These are phyloP conservation scores for Chelmon rostratus DNA, from an alignment of 2,797 vertebrate genomes.

Conservation along the genomic window DNA sequence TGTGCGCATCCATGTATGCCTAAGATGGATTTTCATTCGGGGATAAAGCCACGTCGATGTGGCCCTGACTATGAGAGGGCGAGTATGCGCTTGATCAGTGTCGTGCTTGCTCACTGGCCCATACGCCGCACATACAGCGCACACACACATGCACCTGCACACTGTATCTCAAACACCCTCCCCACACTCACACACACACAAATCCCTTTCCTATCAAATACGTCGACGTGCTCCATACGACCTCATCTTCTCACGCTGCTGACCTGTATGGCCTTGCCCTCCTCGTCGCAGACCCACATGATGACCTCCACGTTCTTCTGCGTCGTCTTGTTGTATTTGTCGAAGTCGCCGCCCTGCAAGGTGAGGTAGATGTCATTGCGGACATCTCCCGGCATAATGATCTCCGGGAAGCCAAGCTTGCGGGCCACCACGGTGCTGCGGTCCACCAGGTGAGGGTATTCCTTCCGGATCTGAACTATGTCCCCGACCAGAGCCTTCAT, in stretches of 20 bases:
- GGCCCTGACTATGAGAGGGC: conserved; percentile 34
- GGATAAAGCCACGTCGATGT: conserved; percentile 39
- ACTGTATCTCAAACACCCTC: conserved; percentile 1
- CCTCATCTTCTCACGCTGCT: conserved; percentile 49
- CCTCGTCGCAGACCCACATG: conserved; percentile 96
- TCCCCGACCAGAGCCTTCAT: conserved; percentile 97
- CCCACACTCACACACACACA: conserved; percentile 17
- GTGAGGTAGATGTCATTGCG: conserved; percentile 99
- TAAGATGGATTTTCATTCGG: conserved; percentile 42
- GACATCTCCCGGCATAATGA: conserved; percentile 98
- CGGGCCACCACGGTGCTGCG: conserved; percentile 96
- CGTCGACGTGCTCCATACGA: not conserved
- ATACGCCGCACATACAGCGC: not conserved
- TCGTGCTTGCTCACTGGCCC: conserved; percentile 38
- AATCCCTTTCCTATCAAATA: conserved; percentile 17
- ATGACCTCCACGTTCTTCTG: conserved; percentile 98
- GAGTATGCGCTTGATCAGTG: conserved; percentile 50
- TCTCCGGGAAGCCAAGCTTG: conserved; percentile 98
- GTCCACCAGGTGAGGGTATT: conserved; percentile 97
- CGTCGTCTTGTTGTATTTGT: conserved; percentile 98
- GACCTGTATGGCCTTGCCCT: conserved; percentile 94
- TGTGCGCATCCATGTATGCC: not conserved
- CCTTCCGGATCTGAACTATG: conserved; percentile 94
- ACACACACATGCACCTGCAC: not conserved
- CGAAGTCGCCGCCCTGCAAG: conserved; percentile 92